These are phyloP conservation scores for Eupeodes latifasciatus DNA, from an alignment of 2,888 invertebrate genomes.

Conservation along the genomic window DNA sequence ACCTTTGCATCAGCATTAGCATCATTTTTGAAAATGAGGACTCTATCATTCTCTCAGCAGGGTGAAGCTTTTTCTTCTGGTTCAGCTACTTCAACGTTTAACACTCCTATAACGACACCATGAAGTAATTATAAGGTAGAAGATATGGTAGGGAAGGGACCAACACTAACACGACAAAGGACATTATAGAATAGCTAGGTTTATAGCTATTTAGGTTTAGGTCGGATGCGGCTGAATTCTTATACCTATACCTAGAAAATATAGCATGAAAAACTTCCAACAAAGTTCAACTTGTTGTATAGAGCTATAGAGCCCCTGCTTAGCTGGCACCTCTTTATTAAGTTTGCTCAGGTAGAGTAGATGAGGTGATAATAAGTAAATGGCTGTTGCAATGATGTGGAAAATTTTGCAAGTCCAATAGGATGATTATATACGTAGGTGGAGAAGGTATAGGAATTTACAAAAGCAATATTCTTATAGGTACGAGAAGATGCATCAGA, in stretches of 20 bases:
- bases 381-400: conserved; percentile 71
- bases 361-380: conserved; percentile 71
- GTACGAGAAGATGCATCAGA: too few relatives aligned
- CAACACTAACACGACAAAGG: too few relatives aligned
- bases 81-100: conserved; percentile 49
- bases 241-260: too few relatives aligned
- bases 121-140: conserved; percentile 54
- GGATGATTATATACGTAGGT: too few relatives aligned
- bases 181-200: too few relatives aligned
- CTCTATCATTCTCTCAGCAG: not conserved
- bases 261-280: conserved; percentile 51
- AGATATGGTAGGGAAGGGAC: not conserved
- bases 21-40: conserved; percentile 35
- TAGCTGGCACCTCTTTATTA: conserved; percentile 63
- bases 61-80: conserved; percentile 44
- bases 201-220: not conserved
- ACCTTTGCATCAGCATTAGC: conserved; percentile 3
- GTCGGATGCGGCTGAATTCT: not conserved
- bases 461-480: too few relatives aligned
- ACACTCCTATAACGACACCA: conserved; percentile 54
- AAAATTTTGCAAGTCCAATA: conserved; percentile 54
- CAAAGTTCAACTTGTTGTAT: conserved; percentile 63
- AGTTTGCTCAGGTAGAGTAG: conserved; percentile 23
- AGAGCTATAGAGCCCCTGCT: conserved; percentile 42
- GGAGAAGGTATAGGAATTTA: too few relatives aligned